Evolutionary conservation across 2,113 vertebrate genomes (phyloP).

Genomic region (Opisthocomus hoazin): DNA sequence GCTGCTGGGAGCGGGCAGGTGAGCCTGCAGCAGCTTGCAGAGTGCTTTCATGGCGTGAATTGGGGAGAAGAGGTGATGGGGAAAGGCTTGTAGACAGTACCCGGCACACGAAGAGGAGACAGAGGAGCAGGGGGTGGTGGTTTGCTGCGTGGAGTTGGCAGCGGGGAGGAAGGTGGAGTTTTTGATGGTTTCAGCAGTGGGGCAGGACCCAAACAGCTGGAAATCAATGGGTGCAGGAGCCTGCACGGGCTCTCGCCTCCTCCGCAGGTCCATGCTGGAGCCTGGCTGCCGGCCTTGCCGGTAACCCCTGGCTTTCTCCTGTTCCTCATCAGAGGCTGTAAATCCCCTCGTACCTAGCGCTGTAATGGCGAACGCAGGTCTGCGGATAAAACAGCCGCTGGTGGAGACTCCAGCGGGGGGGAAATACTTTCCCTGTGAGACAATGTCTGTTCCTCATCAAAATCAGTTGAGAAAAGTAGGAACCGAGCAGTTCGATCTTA

Average conservation of each 20-base stretch:
- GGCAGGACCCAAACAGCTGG: background rate
- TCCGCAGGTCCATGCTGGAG: fast-evolving
- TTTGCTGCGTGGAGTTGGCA: background rate
- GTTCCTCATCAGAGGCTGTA: slow-evolving; percentile 29
- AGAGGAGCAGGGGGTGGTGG: background rate
- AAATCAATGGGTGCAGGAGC: background rate
- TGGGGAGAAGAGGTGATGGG: background rate
- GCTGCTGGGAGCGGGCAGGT: background rate
- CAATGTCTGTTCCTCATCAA: slow-evolving; percentile 63
- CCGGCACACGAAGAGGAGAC: background rate
- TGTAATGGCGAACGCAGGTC: slow-evolving; percentile 44
- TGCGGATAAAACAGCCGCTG: background rate
- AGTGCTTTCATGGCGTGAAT: background rate
- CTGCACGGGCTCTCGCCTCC: fast-evolving
- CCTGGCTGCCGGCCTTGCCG: background rate
- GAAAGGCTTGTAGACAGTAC: background rate
- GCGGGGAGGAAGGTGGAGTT: background rate
- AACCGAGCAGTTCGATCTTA: background rate
- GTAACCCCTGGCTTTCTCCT: background rate
- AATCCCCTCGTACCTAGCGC: slow-evolving; percentile 2
- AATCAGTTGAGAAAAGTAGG: slow-evolving; percentile 32
- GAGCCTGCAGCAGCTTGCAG: background rate
- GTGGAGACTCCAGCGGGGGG: background rate
- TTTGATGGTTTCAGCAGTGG: background rate
- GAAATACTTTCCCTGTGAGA: slow-evolving; percentile 62